A percentile compares a stretch with the other conserved stretches of the same genome.
Conservation (phyloP, 2,888 invertebrate genomes). For the Phasia obesa region DNA sequence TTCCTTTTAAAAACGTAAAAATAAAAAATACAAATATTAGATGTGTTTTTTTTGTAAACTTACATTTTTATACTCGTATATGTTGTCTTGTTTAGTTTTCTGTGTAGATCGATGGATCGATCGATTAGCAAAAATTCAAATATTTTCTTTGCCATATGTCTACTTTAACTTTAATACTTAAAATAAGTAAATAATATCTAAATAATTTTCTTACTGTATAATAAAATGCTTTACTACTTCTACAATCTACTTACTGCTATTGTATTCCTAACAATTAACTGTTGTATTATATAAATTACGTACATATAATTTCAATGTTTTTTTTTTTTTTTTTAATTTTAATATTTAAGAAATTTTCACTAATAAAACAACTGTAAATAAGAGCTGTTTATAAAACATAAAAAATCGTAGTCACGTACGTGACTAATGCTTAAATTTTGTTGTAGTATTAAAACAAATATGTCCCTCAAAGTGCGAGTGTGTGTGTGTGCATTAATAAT, state of each 20-base stretch:
- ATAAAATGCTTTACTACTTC: slow-evolving; percentile 1
- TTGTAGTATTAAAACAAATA: background rate
- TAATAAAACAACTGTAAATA: slow-evolving; percentile 49
- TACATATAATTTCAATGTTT: slow-evolving; percentile 14
- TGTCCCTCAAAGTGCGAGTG: background rate
- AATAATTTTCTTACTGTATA: no score
- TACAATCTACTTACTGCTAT: slow-evolving; percentile 12
- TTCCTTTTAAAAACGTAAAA: slow-evolving; percentile 32
- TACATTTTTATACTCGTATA: slow-evolving; percentile 11
- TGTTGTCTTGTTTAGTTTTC: slow-evolving; percentile 55
- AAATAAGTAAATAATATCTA: slow-evolving; percentile 3
- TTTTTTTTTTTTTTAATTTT: background rate
- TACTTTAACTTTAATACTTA: background rate
- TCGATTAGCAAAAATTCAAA: background rate
- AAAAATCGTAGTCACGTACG: background rate
- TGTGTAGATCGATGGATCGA: slow-evolving; percentile 32
- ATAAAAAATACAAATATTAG: slow-evolving; percentile 1
- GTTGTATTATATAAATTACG: slow-evolving; percentile 42
- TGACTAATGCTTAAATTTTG: slow-evolving; percentile 3
- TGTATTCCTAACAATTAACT: slow-evolving; percentile 46
- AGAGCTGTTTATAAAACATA: background rate
- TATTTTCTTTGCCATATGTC: slow-evolving; percentile 8
- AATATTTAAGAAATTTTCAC: background rate
- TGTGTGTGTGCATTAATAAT: slow-evolving; percentile 1
- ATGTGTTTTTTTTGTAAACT: slow-evolving; percentile 35